These are phyloP conservation scores for Caerostris darwini DNA, from an alignment of 1,140 invertebrate genomes.

Conservation along the genomic window DNA sequence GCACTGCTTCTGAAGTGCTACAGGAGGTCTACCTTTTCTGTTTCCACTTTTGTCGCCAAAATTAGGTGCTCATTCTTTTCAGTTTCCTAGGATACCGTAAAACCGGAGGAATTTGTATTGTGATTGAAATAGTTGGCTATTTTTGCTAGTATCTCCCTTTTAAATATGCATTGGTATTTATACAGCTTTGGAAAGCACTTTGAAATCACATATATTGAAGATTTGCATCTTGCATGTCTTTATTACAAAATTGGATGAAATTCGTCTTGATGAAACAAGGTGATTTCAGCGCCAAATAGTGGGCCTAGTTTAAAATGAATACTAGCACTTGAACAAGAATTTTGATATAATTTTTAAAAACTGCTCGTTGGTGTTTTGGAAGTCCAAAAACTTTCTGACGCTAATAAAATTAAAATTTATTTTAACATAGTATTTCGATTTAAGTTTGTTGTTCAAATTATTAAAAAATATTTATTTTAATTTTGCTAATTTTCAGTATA, in stretches of 20 bases:
- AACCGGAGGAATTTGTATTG: not conserved
- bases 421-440: too few species aligned
- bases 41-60: not conserved
- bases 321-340: too few species aligned
- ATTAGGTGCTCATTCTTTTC: slow-evolving; percentile 7
- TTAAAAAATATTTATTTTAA: too few species aligned
- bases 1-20: not conserved
- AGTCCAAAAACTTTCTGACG: too few species aligned
- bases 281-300: too few species aligned
- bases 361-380: too few species aligned
- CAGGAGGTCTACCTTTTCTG: slow-evolving; percentile 38
- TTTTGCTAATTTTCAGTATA: too few species aligned
- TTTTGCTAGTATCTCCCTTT: not conserved
- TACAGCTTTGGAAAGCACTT: not conserved
- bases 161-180: slow-evolving; percentile 10
- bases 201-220: not conserved
- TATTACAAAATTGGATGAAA: not conserved
- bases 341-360: too few species aligned
- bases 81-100: not conserved
- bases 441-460: too few species aligned
- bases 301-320: too few species aligned
- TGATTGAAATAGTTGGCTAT: not conserved
- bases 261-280: too few species aligned
- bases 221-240: not conserved
- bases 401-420: too few species aligned